These are phyloP conservation scores for Coranthus polyacanthus DNA, from an alignment of 2,797 vertebrate species.

Conservation along the genomic window DNA sequence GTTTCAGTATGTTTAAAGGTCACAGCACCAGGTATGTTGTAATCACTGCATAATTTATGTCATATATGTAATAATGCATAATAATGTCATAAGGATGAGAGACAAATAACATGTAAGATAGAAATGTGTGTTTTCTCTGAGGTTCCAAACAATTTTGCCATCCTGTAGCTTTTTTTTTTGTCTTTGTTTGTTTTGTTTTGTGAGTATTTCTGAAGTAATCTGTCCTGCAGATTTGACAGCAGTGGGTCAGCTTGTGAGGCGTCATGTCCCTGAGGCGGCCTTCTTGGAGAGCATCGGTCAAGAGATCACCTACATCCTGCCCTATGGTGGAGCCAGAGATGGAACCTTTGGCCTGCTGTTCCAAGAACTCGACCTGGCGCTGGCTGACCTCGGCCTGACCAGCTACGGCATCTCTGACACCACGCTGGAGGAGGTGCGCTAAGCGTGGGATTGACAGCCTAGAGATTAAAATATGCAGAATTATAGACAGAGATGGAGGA, in stretches of 20 bases:
- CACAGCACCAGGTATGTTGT: conserved; percentile 43
- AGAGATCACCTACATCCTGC: conserved; percentile 94
- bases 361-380: conserved; percentile 91
- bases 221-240: conserved; percentile 65
- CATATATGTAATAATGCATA: background rate
- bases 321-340: conserved; percentile 91
- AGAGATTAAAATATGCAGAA: conserved; percentile 1
- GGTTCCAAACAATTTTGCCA: background rate
- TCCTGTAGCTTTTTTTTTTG: background rate
- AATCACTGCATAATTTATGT: conserved; percentile 11
- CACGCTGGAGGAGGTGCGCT: conserved; percentile 93
- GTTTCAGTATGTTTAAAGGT: conserved; percentile 67
- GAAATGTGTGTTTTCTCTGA: background rate
- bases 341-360: conserved; percentile 94
- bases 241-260: conserved; percentile 85
- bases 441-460: conserved; percentile 23
- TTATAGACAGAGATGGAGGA: background rate
- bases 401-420: conserved; percentile 98
- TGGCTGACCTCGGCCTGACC: conserved; percentile 90
- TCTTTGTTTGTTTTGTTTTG: background rate
- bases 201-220: conserved; percentile 15
- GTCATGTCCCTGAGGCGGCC: conserved; percentile 89
- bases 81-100: background rate
- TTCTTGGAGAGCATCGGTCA: conserved; percentile 96
- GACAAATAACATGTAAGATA: background rate